phyloP scores from a whole-genome alignment of 2,113 vertebrate species.

The Chionis minor region DNA sequence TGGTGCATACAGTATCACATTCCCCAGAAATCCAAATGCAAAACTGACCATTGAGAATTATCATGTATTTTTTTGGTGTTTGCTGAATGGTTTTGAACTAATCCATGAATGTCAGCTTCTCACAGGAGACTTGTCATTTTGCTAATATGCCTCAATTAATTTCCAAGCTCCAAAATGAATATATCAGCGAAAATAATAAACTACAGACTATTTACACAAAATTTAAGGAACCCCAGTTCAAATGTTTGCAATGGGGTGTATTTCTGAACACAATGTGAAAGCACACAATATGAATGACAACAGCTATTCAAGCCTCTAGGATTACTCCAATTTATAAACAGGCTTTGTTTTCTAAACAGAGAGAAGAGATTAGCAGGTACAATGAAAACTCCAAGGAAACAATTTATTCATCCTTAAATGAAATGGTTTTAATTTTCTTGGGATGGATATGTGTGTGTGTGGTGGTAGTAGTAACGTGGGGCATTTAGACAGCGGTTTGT shows the following conservation, averaged over 20 bases:
- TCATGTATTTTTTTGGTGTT: not conserved
- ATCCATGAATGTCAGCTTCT: not conserved
- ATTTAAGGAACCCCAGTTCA: not conserved
- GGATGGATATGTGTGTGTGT: not conserved
- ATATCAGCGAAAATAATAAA: not conserved
- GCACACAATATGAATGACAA: not conserved
- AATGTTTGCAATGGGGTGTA: not conserved
- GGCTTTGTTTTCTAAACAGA: not conserved
- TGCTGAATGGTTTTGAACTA: not conserved
- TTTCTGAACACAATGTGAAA: not conserved
- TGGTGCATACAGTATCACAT: not conserved
- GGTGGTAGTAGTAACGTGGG: too few species aligned
- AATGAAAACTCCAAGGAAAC: not conserved
- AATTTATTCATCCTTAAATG: not conserved
- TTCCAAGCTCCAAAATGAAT: not conserved
- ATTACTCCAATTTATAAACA: not conserved
- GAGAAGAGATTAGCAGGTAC: not conserved
- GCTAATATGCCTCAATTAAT: not conserved
- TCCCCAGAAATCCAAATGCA: not conserved
- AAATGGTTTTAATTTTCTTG: not conserved
- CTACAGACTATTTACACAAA: not conserved
- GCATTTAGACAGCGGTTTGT: not conserved
- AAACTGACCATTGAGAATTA: not conserved
- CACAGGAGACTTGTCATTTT: not conserved
- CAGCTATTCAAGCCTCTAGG: not conserved